Evolutionary conservation across 2,888 invertebrate genomes (phyloP).

Genomic region (Caenorhabditis imperialis): DNA sequence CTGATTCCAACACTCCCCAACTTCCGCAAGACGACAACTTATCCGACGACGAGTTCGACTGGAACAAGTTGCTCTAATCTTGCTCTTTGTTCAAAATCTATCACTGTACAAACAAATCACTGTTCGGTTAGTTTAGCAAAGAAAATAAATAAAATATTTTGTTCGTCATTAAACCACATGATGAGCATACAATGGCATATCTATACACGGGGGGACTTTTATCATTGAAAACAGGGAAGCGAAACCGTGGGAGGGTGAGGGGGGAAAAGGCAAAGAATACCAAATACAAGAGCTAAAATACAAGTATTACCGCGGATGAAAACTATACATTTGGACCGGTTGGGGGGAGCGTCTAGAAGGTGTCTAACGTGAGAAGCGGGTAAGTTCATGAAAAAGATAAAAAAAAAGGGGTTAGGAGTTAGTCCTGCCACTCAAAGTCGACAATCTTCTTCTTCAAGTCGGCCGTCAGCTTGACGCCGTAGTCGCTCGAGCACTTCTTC

Average conservation of each 20-base stretch:
- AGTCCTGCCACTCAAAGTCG: constrained; percentile 69
- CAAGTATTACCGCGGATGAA: constrained; percentile 4
- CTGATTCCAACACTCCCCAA: constrained; percentile 11
- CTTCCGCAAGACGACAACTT: constrained; percentile 24
- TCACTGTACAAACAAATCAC: too few relatives aligned
- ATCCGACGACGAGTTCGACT: constrained; percentile 64
- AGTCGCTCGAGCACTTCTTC: constrained; percentile 63
- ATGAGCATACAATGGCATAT: too few relatives aligned
- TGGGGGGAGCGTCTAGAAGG: constrained; percentile 24
- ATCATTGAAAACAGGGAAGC: too few relatives aligned
- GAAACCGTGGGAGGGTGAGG: constrained; percentile 16
- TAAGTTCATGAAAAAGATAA: constrained; percentile 27
- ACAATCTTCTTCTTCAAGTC: constrained; percentile 69
- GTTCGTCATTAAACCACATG: too few relatives aligned
- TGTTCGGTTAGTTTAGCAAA: too few relatives aligned
- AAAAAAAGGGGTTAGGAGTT: constrained; percentile 5
- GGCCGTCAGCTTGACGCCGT: constrained; percentile 61
- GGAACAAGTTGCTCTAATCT: constrained; percentile 51
- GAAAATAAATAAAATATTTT: too few relatives aligned
- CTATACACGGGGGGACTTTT: too few relatives aligned
- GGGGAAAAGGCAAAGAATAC: constrained; percentile 28
- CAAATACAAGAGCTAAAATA: constrained; percentile 19
- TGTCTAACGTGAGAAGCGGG: constrained; percentile 29
- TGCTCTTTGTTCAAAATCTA: too few relatives aligned
- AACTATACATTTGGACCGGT: constrained; percentile 18